These are phyloP conservation scores for Ardeotis arabs DNA, from an alignment of 2,113 vertebrate species.

Conservation along the genomic window DNA sequence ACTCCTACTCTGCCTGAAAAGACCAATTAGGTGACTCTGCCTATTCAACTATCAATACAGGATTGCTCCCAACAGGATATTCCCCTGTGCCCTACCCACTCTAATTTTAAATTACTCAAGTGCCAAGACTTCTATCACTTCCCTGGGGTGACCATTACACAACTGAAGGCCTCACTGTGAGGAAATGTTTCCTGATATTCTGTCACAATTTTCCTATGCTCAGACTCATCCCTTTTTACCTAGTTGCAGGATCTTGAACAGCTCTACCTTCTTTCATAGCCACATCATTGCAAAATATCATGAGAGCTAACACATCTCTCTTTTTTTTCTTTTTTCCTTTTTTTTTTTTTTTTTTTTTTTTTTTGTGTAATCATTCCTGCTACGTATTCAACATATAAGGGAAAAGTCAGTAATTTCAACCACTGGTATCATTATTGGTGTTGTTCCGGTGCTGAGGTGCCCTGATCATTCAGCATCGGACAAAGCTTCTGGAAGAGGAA, in stretches of 20 bases:
- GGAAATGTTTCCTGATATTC: constrained; percentile 59
- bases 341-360: background rate
- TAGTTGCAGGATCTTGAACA: background rate
- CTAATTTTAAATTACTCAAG: constrained; percentile 72
- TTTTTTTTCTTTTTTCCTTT: background rate
- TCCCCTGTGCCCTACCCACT: constrained; percentile 63
- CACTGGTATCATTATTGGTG: background rate
- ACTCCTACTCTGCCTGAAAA: constrained; percentile 64
- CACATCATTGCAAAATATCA: background rate
- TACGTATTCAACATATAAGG: background rate
- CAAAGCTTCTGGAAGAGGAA: background rate
- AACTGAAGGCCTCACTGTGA: constrained; percentile 32
- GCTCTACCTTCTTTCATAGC: background rate
- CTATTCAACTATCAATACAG: constrained; percentile 65
- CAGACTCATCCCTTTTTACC: background rate
- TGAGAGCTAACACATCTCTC: rapidly evolving
- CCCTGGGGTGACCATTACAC: constrained; percentile 59
- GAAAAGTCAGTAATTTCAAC: background rate
- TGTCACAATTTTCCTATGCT: constrained; percentile 34
- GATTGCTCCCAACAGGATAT: constrained; percentile 67
- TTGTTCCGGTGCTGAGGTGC: background rate
- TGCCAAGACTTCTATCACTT: constrained; percentile 66
- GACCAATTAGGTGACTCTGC: constrained; percentile 69
- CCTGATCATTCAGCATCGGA: background rate
- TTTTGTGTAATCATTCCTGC: background rate